Conservation (phyloP, 1,140 invertebrate genomes). For the Cydia strobilella region DNA sequence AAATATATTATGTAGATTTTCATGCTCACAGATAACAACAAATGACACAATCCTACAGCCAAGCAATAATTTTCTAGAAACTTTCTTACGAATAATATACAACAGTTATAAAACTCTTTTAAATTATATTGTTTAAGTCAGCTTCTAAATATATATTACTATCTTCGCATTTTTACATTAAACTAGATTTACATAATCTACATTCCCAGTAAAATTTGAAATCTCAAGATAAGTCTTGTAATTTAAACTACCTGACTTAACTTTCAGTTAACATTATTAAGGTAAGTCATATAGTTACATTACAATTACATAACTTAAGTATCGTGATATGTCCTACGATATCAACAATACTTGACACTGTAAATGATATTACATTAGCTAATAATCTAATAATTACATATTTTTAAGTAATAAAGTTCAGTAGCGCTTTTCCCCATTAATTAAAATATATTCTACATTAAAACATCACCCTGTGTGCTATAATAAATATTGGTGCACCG, state of each 20-base stretch:
- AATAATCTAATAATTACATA: conserved; percentile 44
- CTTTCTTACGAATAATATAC: conserved; percentile 33
- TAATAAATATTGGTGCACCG: conserved; percentile 12
- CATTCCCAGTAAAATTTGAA: background rate
- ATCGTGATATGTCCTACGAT: conserved; percentile 51
- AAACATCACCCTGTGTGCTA: conserved; percentile 33
- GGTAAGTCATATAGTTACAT: background rate
- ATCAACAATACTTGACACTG: conserved; percentile 40
- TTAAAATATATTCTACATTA: conserved; percentile 39
- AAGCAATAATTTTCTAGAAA: background rate
- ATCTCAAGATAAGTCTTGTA: background rate
- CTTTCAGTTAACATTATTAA: background rate
- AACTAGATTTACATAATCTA: conserved; percentile 13
- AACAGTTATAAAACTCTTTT: conserved; percentile 30
- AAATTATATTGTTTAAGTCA: conserved; percentile 16
- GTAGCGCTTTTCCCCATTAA: conserved; percentile 74
- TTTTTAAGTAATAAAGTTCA: conserved; percentile 58
- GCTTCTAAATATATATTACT: conserved; percentile 17
- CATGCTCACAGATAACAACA: background rate
- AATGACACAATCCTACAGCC: background rate
- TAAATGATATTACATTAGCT: conserved; percentile 32
- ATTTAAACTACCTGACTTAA: too few relatives aligned
- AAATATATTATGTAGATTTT: too few relatives aligned
- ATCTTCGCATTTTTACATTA: background rate
- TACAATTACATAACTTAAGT: background rate